Percentiles rank a stretch among this genome's conserved stretches.
phyloP scores from a whole-genome alignment of 2,888 invertebrate species.

The Thalpophila matura region DNA sequence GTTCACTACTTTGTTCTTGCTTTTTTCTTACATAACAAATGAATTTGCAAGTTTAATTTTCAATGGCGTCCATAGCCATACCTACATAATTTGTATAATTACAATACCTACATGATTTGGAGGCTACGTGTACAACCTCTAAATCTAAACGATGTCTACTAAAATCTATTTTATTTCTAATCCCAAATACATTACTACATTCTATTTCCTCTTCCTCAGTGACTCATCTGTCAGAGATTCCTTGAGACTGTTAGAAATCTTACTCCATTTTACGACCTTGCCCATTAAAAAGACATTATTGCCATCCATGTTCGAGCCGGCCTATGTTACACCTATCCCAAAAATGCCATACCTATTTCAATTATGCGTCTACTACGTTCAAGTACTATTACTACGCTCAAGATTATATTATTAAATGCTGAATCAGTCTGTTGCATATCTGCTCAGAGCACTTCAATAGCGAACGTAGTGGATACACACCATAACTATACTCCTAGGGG shows the following conservation, averaged over 20 bases:
- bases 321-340: background rate
- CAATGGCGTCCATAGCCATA: background rate
- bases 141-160: background rate
- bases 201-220: background rate
- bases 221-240: background rate
- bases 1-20: too few species aligned
- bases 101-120: background rate
- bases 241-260: background rate
- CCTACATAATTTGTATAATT: background rate
- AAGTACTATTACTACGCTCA: background rate
- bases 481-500: conserved; percentile 1
- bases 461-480: conserved; percentile 35
- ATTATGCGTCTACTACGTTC: conserved; percentile 39
- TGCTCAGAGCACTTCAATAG: background rate
- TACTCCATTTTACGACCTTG: background rate
- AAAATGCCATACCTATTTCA: background rate
- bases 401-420: background rate
- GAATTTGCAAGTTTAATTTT: conserved; percentile 8
- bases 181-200: background rate
- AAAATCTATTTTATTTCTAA: background rate
- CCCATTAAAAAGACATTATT: background rate
- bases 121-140: background rate
- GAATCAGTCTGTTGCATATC: background rate
- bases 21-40: conserved; percentile 5
- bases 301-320: conserved; percentile 1